Base-by-base conservation (phyloP, 2,113 vertebrate genomes). In the Sinocyclocheilus grahami region DNA sequence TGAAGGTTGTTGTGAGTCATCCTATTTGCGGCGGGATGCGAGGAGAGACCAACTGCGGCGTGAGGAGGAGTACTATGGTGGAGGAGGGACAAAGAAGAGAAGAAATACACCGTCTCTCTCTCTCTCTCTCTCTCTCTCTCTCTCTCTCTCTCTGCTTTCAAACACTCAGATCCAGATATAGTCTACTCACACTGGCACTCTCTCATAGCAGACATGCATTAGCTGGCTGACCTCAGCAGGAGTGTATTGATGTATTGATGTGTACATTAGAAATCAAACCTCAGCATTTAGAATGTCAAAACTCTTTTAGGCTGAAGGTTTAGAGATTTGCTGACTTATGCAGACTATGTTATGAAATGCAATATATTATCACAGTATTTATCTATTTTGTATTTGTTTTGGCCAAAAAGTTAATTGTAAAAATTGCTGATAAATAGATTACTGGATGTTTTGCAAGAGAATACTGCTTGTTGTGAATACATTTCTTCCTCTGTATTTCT, bases 21-120 rank as follows among this genome's bases (percentile, higher is more conserved):
- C 93, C 89, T 87, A 69, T 92, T 91, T 88, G 91, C 88, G 89
- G 89, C 88, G 90, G 89, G 93, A 92, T 92, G 93, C 85, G 92
- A 91, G 83, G 78, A 74, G 18, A 84, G 85, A 93, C 90, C 85
- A 86, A 91, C 87, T 91, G 91, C 89, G 85, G 90, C 84, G 85
- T 82, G 89, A 87, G 83, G 78, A 85, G n/a, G 90, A 90, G 88
- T 86, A 74, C 67, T 91, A 89, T 85, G 88, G 88, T 62, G 87
- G 93, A 94, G 94, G 94, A 94, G 94, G 94, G 93, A 93, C 92
- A 93, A 94, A 95, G 93, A 91, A 82, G 88, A 58, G 86, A 88
- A 74, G 87, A 87, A 84, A 51, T 62, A 71, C 84, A 76, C 81
- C 77, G 30, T 12, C 63, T 27, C 78, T 46, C 63, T 27, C 78